Evolutionary conservation across 2,797 vertebrate species (phyloP).

Genomic region (Lutjanus argentimaculatus): DNA sequence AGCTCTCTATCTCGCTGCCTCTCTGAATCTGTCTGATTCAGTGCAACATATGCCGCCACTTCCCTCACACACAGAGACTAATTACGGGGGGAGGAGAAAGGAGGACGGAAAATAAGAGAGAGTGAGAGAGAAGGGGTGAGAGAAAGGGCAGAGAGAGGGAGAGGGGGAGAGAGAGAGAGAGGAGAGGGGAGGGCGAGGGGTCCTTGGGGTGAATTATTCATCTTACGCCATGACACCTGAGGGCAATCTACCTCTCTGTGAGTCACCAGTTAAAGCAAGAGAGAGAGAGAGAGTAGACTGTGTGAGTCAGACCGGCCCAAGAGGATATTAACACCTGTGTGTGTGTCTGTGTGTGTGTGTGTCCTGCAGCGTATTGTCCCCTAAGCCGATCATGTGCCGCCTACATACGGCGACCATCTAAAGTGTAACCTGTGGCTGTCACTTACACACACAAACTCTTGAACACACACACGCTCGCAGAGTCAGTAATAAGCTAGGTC

Average conservation of each 20-base stretch:
- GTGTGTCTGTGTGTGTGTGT: constrained; percentile 49
- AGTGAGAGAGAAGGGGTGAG: constrained; percentile 28
- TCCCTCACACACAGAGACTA: constrained; percentile 64
- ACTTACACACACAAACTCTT: constrained; percentile 44
- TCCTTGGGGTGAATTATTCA: constrained; percentile 82
- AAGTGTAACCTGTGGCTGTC: constrained; percentile 74
- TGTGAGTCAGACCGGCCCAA: constrained; percentile 74
- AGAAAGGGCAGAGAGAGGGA: constrained; percentile 26
- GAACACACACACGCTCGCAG: constrained; percentile 16
- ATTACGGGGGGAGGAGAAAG: constrained; percentile 59
- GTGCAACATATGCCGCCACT: constrained; percentile 65
- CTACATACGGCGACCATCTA: constrained; percentile 70
- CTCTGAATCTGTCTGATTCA: constrained; percentile 46
- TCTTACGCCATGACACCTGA: constrained; percentile 79
- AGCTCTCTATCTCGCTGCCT: constrained; percentile 30
- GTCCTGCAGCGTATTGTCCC: constrained; percentile 66
- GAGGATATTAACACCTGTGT: constrained; percentile 76
- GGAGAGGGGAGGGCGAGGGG: constrained; percentile 45
- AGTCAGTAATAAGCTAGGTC: constrained; percentile 70
- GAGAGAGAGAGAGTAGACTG: constrained; percentile 60
- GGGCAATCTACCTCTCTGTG: constrained; percentile 78
- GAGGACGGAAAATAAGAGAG: constrained; percentile 45
- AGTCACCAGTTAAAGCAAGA: constrained; percentile 74
- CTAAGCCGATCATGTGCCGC: constrained; percentile 74
- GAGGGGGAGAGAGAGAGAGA: constrained; percentile 18